Evolutionary conservation across 2,797 vertebrate species (phyloP).

Genomic region (Percopsis omiscomaycus): DNA sequence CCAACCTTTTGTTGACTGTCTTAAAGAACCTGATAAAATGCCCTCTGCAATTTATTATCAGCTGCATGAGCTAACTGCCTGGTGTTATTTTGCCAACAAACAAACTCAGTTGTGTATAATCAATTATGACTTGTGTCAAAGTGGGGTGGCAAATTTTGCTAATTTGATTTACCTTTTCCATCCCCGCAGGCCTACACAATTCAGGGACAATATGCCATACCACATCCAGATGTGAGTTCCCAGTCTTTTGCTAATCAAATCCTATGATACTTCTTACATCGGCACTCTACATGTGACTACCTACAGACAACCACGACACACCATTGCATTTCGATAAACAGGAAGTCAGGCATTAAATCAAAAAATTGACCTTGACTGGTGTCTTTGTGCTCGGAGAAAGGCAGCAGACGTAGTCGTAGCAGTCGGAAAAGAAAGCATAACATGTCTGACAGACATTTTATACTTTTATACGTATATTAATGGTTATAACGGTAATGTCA

Average conservation of each 20-base stretch:
- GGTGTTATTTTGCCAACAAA: neutral
- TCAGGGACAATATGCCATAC: constrained; percentile 99
- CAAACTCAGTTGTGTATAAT: too few species aligned
- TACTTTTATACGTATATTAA: neutral
- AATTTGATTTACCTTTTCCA: constrained; percentile 34
- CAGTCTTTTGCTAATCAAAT: constrained; percentile 46
- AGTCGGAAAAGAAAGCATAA: constrained; percentile 57
- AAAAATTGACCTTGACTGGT: constrained; percentile 66
- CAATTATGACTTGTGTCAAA: too few species aligned
- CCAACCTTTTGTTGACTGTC: neutral
- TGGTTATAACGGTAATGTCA: constrained; percentile 26
- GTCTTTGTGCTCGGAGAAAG: constrained; percentile 61
- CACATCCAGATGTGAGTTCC: constrained; percentile 98
- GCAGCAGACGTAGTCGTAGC: constrained; percentile 66
- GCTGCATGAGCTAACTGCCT: neutral
- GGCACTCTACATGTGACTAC: neutral
- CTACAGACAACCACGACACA: constrained; percentile 60
- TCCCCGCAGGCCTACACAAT: constrained; percentile 94
- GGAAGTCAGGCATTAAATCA: constrained; percentile 5
- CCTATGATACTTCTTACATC: neutral
- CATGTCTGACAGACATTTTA: neutral
- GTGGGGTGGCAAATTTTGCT: constrained; percentile 35
- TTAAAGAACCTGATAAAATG: too few species aligned
- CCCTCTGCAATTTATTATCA: too few species aligned
- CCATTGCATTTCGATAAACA: constrained; percentile 38